Evolutionary conservation across 2,888 invertebrate species (phyloP), one percentile per base, ranked within the genome.

Genomic region (Erynnis tages): DNA sequence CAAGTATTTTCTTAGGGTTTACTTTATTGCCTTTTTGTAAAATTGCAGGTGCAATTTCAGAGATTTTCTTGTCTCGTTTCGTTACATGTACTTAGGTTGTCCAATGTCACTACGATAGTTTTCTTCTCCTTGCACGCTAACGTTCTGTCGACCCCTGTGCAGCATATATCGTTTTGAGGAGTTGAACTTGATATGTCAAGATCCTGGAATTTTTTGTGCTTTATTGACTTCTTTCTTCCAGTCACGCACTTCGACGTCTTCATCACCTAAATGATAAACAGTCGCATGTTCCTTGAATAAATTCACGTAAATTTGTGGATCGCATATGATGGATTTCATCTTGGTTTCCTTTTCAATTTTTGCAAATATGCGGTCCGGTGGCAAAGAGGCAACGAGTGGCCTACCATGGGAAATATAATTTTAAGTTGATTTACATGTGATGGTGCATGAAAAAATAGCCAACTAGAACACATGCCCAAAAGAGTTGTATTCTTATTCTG

Each of bases 181-280:
- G 25, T 58, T 57, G 47, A 60, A 57, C 40, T 38, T 55, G 52
- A 58, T 58, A 55, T 57, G 58, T 55, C 56, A 55, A 29, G 43
- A 32, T 40, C 57, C 60, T 47, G 57, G 41, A 54, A 29, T 19
- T 49, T 56, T 55, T 25, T 54, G 44, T 54, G 38, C 27, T 57
- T 35, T 54, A 53, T 21, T 44, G 35, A 50, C 50, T 53, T 53
- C 45, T 48, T 41, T 54, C 17, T 57, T 59, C 54, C 54, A 56
- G 41, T 57, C 53, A 50, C 34, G 47, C 44, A 57, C 55, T 54
- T 55, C 50, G 21, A 59, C 50, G 32, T 54, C 30, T 41, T 48
- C 52, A 43, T 55, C 44, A 16, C 57, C 55, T 49, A 59, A 56
- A 54, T 59, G 45, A 41, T 34, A 50, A 50, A 25, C 19, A 32